These are phyloP conservation scores for Allygus modestus DNA, from an alignment of 2,888 invertebrate genomes.

Conservation along the genomic window DNA sequence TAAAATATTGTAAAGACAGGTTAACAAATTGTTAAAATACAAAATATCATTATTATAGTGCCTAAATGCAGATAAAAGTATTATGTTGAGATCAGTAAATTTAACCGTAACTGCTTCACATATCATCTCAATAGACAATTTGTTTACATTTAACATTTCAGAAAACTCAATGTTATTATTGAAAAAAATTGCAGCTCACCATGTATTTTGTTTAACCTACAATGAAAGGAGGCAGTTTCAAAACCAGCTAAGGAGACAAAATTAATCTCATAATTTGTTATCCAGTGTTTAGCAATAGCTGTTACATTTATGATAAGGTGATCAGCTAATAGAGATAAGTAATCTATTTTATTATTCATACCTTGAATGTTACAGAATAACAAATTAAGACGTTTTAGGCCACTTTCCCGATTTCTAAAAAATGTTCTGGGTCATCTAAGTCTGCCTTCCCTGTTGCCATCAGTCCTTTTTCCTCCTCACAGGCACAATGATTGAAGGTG, in stretches of 20 bases:
- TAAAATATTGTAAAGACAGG: too few species aligned
- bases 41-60: neutral
- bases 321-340: neutral
- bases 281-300: neutral
- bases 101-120: neutral
- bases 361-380: neutral
- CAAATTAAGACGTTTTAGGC: neutral
- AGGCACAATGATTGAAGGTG: too few species aligned
- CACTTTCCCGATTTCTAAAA: neutral
- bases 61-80: neutral
- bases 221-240: neutral
- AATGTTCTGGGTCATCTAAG: neutral
- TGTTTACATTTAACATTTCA: neutral
- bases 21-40: neutral
- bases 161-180: neutral
- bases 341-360: slow-evolving; percentile 10
- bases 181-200: slow-evolving; percentile 1
- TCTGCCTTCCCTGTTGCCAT: neutral
- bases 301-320: neutral
- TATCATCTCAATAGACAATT: neutral
- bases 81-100: neutral
- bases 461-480: too few species aligned
- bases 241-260: neutral
- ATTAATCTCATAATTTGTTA: neutral
- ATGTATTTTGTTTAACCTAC: neutral